A percentile compares a stretch with the other conserved stretches of the same genome.
Evolutionary conservation across 2,888 invertebrate species (phyloP).

Genomic region (Galeopsomyia nigrocyanea): DNA sequence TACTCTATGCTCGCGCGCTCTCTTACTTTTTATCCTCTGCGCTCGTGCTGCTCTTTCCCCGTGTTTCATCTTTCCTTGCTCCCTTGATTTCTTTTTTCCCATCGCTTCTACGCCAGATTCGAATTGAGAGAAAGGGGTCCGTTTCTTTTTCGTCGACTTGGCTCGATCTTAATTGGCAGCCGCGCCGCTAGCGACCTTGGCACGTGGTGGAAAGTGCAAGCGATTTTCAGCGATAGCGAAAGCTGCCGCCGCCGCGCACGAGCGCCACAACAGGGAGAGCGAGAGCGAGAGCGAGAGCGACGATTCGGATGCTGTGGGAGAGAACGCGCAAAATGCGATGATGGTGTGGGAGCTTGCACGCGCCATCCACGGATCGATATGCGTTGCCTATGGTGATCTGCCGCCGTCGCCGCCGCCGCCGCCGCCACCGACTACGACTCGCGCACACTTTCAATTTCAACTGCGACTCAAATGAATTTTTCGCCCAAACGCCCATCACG

Average conservation of each 20-base stretch:
- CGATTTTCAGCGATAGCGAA: conserved; percentile 65
- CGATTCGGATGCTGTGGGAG: no score
- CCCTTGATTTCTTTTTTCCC: conserved; percentile 2
- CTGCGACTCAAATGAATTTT: no score
- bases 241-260: conserved; percentile 52
- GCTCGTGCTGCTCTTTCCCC: not conserved
- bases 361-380: conserved; percentile 60
- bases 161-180: no score
- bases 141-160: no score
- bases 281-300: conserved; percentile 43
- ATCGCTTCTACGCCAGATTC: conserved; percentile 10
- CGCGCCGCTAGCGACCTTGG: conserved; percentile 27
- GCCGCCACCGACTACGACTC: no score
- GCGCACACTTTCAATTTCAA: no score
- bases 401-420: no score
- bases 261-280: not conserved
- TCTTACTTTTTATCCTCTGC: not conserved
- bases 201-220: conserved; percentile 61
- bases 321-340: no score
- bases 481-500: no score
- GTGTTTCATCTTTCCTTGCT: conserved; percentile 1
- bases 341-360: conserved; percentile 33
- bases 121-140: conserved; percentile 24
- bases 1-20: not conserved
- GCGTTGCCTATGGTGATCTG: no score